Percentiles rank a stretch among this genome's conserved stretches.
These are phyloP conservation scores for Parus major DNA, from an alignment of 2,113 vertebrate species.

Conservation along the genomic window DNA sequence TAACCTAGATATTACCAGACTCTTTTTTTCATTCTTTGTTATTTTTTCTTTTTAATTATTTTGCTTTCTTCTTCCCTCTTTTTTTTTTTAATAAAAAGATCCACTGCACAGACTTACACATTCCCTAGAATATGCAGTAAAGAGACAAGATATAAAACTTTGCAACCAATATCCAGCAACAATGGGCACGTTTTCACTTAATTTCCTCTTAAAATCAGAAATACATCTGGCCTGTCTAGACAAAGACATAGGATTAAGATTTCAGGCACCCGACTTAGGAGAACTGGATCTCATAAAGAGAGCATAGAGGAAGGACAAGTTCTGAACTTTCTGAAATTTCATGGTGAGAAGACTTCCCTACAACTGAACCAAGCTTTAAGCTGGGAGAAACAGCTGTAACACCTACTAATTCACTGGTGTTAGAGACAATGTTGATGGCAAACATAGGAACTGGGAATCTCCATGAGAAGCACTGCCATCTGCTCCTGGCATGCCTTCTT, in stretches of 20 bases:
- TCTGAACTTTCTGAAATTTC: neutral
- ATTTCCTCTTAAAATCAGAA: neutral
- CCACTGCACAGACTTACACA: neutral
- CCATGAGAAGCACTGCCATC: neutral
- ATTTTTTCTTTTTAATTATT: constrained; percentile 54
- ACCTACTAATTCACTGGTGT: neutral
- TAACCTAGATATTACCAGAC: constrained; percentile 31
- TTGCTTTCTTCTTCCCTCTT: neutral
- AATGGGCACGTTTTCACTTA: neutral
- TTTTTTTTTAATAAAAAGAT: neutral
- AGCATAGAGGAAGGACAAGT: neutral
- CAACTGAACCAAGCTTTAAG: neutral
- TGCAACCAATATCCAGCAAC: neutral
- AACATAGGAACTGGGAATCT: neutral
- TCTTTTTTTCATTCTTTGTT: neutral
- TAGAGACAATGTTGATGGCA: neutral
- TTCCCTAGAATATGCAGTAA: neutral
- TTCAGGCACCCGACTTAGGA: neutral
- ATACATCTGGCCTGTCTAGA: neutral
- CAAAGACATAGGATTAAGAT: neutral
- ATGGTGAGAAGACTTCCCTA: neutral
- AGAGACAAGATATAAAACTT: neutral
- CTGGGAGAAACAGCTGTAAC: neutral
- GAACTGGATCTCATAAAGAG: neutral
- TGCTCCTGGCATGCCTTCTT: neutral